phyloP scores from a whole-genome alignment of 2,113 vertebrate genomes.

The Aldabrachelys gigantea region DNA sequence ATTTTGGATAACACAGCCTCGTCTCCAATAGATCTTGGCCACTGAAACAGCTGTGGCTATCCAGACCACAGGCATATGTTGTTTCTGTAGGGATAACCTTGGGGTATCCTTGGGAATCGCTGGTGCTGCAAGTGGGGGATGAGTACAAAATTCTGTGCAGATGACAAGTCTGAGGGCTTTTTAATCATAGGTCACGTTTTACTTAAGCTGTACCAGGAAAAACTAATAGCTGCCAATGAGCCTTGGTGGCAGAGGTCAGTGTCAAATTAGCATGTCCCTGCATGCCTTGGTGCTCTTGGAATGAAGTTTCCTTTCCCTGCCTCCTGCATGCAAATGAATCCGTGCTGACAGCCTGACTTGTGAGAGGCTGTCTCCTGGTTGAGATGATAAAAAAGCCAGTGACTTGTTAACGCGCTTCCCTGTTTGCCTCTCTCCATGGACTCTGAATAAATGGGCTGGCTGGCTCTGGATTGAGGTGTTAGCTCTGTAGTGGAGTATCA shows the following conservation, averaged over 20 bases:
- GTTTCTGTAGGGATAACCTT: background rate
- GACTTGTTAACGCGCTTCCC: constrained; percentile 60
- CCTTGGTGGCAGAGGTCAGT: background rate
- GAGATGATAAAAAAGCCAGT: constrained; percentile 35
- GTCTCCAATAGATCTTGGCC: background rate
- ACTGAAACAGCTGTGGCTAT: background rate
- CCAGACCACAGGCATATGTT: accelerated
- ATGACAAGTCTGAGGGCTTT: background rate
- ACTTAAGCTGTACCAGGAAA: background rate
- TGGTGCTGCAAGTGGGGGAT: background rate
- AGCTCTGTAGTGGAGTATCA: background rate
- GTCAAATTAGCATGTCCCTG: background rate
- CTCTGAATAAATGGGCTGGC: accelerated
- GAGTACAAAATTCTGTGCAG: background rate
- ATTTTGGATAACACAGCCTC: background rate
- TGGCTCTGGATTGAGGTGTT: background rate
- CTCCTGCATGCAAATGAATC: constrained; percentile 36
- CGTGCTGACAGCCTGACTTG: constrained; percentile 41
- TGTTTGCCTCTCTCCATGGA: background rate
- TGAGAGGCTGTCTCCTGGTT: constrained; percentile 70
- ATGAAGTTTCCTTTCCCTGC: background rate
- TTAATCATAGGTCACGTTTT: background rate
- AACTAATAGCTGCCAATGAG: background rate
- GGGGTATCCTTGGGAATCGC: constrained; percentile 30
- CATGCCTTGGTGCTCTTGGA: accelerated